Percentiles rank a stretch among this genome's conserved stretches.
Conservation (phyloP, 2,888 invertebrate genomes). For the Gisinianus flammeolus region DNA sequence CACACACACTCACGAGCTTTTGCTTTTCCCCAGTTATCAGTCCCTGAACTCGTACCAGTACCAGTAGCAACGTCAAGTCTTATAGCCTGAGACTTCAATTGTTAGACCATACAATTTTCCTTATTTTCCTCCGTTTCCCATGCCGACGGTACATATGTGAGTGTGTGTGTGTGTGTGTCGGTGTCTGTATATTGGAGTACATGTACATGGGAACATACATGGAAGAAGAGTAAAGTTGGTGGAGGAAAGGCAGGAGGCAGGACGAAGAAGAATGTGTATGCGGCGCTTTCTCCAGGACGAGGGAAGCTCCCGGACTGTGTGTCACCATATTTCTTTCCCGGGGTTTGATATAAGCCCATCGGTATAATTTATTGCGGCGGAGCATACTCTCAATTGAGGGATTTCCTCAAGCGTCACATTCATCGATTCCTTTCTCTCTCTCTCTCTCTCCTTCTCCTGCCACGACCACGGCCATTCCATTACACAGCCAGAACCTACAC, state of each 20-base stretch:
- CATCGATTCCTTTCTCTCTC: slow-evolving; percentile 56
- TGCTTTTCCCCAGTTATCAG: neutral
- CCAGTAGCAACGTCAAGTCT: neutral
- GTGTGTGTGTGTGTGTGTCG: neutral
- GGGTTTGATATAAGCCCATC: slow-evolving; percentile 59
- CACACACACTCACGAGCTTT: neutral
- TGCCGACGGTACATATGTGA: neutral
- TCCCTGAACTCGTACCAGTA: neutral
- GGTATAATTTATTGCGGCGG: slow-evolving; percentile 58
- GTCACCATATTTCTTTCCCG: slow-evolving; percentile 59
- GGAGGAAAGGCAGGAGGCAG: no score
- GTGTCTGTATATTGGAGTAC: neutral
- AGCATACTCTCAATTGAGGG: slow-evolving; percentile 59
- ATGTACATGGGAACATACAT: no score
- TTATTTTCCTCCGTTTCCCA: neutral
- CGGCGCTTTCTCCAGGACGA: slow-evolving; percentile 35
- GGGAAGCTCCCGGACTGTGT: slow-evolving; percentile 48
- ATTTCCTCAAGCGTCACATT: slow-evolving; percentile 60
- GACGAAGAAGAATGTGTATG: neutral
- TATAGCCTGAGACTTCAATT: neutral
- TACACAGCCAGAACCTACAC: no score
- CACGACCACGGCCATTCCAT: slow-evolving; percentile 34
- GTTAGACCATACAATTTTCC: neutral
- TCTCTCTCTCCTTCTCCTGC: slow-evolving; percentile 22
- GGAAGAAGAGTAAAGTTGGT: no score